These are phyloP conservation scores for Agriotes lineatus DNA, from an alignment of 2,888 invertebrate species.

Conservation along the genomic window DNA sequence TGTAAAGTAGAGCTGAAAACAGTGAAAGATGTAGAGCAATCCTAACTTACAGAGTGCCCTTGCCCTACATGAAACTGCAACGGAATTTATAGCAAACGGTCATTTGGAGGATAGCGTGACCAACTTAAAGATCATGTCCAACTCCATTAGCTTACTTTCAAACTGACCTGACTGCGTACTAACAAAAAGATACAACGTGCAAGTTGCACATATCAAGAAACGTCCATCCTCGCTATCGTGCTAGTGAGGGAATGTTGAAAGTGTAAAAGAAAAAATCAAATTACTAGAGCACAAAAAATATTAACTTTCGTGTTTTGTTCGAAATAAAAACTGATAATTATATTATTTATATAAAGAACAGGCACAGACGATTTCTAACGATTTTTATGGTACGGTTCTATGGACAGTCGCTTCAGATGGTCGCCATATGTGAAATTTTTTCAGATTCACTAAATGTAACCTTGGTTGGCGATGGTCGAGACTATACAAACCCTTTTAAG, in stretches of 20 bases:
- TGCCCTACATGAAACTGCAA: conserved; percentile 2
- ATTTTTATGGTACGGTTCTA: no score
- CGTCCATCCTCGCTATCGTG: background rate
- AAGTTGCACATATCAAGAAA: background rate
- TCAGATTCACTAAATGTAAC: no score
- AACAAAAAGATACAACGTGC: background rate
- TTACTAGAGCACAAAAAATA: conserved; percentile 2
- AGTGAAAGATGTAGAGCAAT: no score
- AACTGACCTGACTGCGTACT: conserved; percentile 10
- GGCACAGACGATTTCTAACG: no score
- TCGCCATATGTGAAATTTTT: no score
- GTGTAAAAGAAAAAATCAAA: background rate
- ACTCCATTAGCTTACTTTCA: conserved; percentile 13
- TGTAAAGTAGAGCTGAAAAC: no score
- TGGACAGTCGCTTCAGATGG: no score
- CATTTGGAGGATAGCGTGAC: conserved; percentile 8
- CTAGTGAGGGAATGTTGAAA: background rate
- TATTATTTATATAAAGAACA: no score
- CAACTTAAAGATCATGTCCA: conserved; percentile 5
- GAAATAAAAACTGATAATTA: no score
- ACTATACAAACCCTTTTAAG: no score
- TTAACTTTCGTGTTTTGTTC: background rate
- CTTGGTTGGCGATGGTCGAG: no score
- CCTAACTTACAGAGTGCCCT: no score
- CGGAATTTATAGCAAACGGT: background rate